These are phyloP conservation scores for Cephalotes varians DNA, from an alignment of 2,888 invertebrate species.

Conservation along the genomic window DNA sequence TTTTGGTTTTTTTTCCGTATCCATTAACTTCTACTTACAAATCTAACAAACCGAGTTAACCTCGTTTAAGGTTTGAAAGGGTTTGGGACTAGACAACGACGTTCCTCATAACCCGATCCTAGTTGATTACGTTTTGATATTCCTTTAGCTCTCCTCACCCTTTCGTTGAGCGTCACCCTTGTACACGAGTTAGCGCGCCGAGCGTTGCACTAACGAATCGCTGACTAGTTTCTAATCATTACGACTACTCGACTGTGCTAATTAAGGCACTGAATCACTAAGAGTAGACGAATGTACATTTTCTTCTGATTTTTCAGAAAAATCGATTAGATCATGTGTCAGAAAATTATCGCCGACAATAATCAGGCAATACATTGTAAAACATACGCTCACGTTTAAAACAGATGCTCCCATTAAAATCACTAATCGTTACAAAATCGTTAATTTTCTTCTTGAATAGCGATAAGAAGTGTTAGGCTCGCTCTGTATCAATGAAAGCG, in stretches of 20 bases:
- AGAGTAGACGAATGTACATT: constrained; percentile 62
- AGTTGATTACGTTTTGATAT: constrained; percentile 59
- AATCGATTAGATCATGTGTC: constrained; percentile 6
- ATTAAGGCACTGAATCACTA: constrained; percentile 74
- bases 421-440: constrained; percentile 12
- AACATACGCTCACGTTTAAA: constrained; percentile 5
- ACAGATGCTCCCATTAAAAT: not conserved
- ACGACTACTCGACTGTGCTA: constrained; percentile 73
- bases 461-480: not conserved
- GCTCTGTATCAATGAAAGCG: not conserved
- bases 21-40: constrained; percentile 73
- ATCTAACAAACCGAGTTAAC: constrained; percentile 77
- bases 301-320: constrained; percentile 22
- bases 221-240: constrained; percentile 84
- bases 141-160: constrained; percentile 61
- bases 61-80: constrained; percentile 79
- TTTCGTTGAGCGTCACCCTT: constrained; percentile 61
- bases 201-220: constrained; percentile 73
- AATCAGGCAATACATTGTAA: not conserved
- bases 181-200: constrained; percentile 64
- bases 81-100: constrained; percentile 85
- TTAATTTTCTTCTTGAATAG: not conserved
- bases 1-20: constrained; percentile 63
- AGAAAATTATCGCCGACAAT: constrained; percentile 8
- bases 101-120: constrained; percentile 77